These are phyloP conservation scores for Amblyjoppa fuscipennis DNA, from an alignment of 2,888 invertebrate genomes.

Conservation along the genomic window DNA sequence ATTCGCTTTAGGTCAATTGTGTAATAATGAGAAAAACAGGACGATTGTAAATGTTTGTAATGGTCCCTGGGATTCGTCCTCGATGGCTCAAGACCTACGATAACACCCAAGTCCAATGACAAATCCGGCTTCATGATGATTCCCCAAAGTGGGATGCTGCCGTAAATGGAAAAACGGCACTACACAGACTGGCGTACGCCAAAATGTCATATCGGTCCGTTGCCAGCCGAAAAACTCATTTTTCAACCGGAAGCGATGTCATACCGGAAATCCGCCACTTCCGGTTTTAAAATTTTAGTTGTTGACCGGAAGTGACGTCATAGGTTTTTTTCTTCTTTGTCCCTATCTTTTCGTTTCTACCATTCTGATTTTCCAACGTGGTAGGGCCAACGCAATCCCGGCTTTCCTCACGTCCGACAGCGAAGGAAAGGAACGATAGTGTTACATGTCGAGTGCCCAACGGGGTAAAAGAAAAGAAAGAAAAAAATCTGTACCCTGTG, in stretches of 20 bases:
- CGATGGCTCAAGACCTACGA: conserved; percentile 25
- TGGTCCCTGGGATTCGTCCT: conserved; percentile 49
- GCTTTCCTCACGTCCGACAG: conserved; percentile 17
- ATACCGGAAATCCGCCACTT: too few relatives aligned
- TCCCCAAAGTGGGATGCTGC: background rate
- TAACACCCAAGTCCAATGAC: conserved; percentile 42
- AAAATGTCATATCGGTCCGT: too few relatives aligned
- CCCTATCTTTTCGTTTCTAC: conserved; percentile 23
- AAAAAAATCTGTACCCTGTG: conserved; percentile 65
- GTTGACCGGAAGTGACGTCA: background rate
- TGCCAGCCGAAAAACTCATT: too few relatives aligned
- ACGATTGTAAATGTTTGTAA: conserved; percentile 47
- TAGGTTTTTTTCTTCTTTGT: conserved; percentile 15
- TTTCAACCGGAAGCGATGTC: too few relatives aligned
- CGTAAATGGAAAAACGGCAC: background rate
- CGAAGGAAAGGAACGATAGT: conserved; percentile 31
- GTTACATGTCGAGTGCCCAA: conserved; percentile 17
- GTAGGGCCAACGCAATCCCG: conserved; percentile 21
- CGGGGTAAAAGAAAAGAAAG: conserved; percentile 17
- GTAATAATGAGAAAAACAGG: background rate
- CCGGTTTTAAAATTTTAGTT: background rate
- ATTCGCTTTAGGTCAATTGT: conserved; percentile 43
- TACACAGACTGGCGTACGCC: too few relatives aligned
- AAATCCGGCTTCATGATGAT: background rate
- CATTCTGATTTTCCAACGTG: conserved; percentile 41